Evolutionary conservation across 2,113 vertebrate genomes (phyloP), one percentile per base, ranked within the genome.

Genomic region (Origma solitaria): DNA sequence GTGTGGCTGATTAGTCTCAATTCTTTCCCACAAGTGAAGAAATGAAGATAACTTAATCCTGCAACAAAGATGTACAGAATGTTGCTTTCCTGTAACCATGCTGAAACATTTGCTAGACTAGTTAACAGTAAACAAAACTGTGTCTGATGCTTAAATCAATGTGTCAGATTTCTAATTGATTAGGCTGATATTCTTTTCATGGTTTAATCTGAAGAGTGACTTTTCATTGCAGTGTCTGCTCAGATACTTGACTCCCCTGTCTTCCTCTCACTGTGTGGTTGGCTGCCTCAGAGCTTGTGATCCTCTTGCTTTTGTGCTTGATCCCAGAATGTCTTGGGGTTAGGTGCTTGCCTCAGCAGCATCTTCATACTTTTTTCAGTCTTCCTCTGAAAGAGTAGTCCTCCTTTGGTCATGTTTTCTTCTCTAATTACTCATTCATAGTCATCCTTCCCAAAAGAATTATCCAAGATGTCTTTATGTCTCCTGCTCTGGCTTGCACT

Each of bases 141-240:
- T 54, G 24, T 79, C 17, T 72, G 58, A 38, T 44, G 35, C 44
- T 50, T 7, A 58, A 70, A 13, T 51, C 35, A 47, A 53, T 4
- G 2, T 49, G 30, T n/a, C 62, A 30, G 35, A 38, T 20, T 73
- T 77, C 21, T 35, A 45, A 57, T 13, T 1, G 1, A 15, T 58
- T 7, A 50, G 19, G 21, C 1, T 82, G 38, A 23, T 84, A 33
- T 7, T 47, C 21, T 66, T 85, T 35, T 56, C 9, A 5, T 64
- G 45, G 23, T 35, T 93, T 80, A 37, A 68, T 65, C 31, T 71
- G 50, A 78, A 57, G 44, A 61, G 45, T 0, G 2, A 15, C 40
- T 58, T 45, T 33, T 89, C 0, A 0, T 79, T 0, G 1, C 14
- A 33, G 30, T 50, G 18, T 45, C n/a, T 56, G 47, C 72, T 51